phyloP scores from a whole-genome alignment of 2,113 vertebrate species.

The Hiodon alosoides region DNA sequence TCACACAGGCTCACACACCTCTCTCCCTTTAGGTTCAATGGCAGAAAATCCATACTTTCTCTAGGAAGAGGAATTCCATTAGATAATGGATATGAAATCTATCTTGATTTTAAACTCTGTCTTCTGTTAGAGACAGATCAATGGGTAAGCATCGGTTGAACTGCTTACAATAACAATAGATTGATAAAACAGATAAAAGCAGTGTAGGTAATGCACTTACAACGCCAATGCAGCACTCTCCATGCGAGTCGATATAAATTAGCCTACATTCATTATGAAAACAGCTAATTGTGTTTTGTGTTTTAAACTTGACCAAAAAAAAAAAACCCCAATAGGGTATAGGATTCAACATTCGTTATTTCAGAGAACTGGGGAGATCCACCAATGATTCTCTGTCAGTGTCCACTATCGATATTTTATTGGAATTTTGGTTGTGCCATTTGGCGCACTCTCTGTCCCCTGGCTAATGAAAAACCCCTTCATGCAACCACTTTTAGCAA shows the following conservation, averaged over 20 bases:
- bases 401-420: no score
- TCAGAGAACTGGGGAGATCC: neutral
- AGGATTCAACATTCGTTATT: neutral
- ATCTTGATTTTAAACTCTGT: slow-evolving; percentile 74
- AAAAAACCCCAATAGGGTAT: neutral
- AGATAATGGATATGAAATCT: slow-evolving; percentile 81
- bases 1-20: neutral
- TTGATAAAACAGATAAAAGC: slow-evolving; percentile 58
- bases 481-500: no score
- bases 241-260: slow-evolving; percentile 30
- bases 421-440: no score
- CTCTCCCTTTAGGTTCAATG: slow-evolving; percentile 53
- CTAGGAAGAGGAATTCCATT: slow-evolving; percentile 76
- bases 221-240: slow-evolving; percentile 22
- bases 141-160: slow-evolving; percentile 68
- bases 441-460: no score
- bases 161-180: slow-evolving; percentile 73
- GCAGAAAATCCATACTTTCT: slow-evolving; percentile 78
- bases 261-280: slow-evolving; percentile 31
- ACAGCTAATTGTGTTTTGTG: slow-evolving; percentile 19
- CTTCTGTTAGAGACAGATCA: slow-evolving; percentile 68
- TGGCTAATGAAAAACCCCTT: no score
- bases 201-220: slow-evolving; percentile 37
- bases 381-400: no score
- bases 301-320: no score